These are phyloP conservation scores for Steinernema hermaphroditum DNA, from an alignment of 2,888 invertebrate genomes.

Conservation along the genomic window DNA sequence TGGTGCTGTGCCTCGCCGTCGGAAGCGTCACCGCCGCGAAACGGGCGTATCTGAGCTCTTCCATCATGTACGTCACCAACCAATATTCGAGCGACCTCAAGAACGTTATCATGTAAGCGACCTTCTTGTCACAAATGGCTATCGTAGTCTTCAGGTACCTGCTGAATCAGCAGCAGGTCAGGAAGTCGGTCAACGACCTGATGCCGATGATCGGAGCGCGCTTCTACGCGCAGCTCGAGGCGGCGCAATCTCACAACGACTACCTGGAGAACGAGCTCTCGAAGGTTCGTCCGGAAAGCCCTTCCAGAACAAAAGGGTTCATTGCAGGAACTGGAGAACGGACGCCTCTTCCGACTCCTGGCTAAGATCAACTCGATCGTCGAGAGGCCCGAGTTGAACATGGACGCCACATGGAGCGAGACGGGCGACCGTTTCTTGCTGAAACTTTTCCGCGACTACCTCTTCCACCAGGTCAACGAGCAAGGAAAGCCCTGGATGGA, in stretches of 20 bases:
- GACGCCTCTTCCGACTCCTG: constrained; percentile 84
- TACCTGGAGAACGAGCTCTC: constrained; percentile 85
- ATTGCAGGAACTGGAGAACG: constrained; percentile 84
- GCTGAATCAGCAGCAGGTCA: constrained; percentile 40
- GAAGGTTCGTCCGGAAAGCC: constrained; percentile 69
- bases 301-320: background rate
- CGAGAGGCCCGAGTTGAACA: constrained; percentile 88
- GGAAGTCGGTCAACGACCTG: constrained; percentile 84
- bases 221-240: constrained; percentile 92
- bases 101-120: constrained; percentile 91
- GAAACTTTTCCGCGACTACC: constrained; percentile 86
- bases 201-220: constrained; percentile 98
- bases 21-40: constrained; percentile 84
- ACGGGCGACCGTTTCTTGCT: constrained; percentile 97
- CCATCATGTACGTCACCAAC: constrained; percentile 75
- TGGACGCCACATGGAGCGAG: constrained; percentile 94
- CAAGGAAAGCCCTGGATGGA: constrained; percentile 94
- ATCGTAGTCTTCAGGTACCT: constrained; percentile 31
- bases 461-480: constrained; percentile 91
- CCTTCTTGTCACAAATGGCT: too few species aligned
- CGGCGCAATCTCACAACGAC: constrained; percentile 83
- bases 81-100: constrained; percentile 90
- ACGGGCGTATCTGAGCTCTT: constrained; percentile 82
- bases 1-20: constrained; percentile 89
- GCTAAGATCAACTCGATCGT: constrained; percentile 90